Base-by-base conservation (phyloP, 2,888 invertebrate genomes). In the Lacanobia wlatinum region DNA sequence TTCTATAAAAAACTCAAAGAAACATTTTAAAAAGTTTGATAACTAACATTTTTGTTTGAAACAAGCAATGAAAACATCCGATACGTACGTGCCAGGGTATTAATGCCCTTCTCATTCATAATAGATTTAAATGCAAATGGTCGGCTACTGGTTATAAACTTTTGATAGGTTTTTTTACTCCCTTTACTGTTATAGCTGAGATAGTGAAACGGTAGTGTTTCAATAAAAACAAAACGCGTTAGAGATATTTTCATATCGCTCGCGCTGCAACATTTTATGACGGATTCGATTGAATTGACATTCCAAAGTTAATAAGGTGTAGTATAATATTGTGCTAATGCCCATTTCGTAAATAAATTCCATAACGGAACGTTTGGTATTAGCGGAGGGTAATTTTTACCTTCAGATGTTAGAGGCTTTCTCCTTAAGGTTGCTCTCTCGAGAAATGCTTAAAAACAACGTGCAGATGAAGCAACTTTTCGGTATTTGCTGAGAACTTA, bases 61-160 rank as follows among this genome's bases (percentile, higher is more conserved):
- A 73, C 16, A n/a, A n/a, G 6, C 9, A 16, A 9, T 34, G 14
- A n/a, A 40, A 59, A 38, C 72, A 65, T 70, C 61, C 68, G 62
- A 66, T 71, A 65, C 63, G 60, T 70, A 65, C 65, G 43, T 63
- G 61, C 10, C 50, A 64, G 55, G 38, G 56, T 73, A 75, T 71
- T 84, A 84, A 79, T 79, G 72, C 76, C 79, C 83, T 77, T 80
- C 77, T 74, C 77, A 76, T 83, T 65, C 61, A 73, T 76, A 56
- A 81, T 50, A 34, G 58, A 73, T 82, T 82, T 76, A 68, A 48
- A 75, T 76, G 53, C 56, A 69, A 78, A 78, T 76, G 55, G 12
- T 38, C 52, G 5, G 61, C 66, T 77, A 73, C 60, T 56, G 38
- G 62, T 56, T 46, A 63, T 83, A 68, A 74, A 70, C 50, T 65